Percentiles rank a stretch among this genome's conserved stretches.
These are phyloP conservation scores for Sycophila sp. DNA, from an alignment of 1,140 invertebrate species.

Conservation along the genomic window DNA sequence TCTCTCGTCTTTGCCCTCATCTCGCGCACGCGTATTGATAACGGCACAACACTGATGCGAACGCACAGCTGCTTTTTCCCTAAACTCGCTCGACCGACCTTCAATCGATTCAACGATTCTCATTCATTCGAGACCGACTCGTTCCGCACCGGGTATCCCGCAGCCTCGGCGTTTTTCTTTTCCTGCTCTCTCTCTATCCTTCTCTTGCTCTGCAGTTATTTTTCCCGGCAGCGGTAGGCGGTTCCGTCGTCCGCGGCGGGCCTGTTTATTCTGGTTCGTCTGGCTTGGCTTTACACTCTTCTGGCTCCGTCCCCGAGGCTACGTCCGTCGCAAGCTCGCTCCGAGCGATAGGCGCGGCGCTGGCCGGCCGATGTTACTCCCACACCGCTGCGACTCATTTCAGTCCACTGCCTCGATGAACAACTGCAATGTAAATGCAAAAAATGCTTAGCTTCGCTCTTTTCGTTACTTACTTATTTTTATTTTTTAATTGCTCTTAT, in stretches of 20 bases:
- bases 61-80: neutral
- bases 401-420: neutral
- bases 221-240: no score
- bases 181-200: no score
- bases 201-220: neutral
- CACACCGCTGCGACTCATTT: neutral
- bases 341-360: neutral
- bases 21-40: neutral
- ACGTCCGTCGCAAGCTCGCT: neutral
- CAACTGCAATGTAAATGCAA: constrained; percentile 3
- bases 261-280: constrained; percentile 5
- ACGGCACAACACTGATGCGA: no score
- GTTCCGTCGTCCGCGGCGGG: no score
- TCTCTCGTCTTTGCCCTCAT: constrained; percentile 4
- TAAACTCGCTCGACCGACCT: neutral
- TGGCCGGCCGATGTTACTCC: neutral
- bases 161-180: neutral
- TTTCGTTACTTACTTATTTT: no score
- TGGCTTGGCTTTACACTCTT: constrained; percentile 19
- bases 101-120: no score
- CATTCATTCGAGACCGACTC: neutral
- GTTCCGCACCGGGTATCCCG: neutral
- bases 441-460: no score
- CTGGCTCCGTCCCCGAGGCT: neutral
- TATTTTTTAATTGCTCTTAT: no score